Conservation (phyloP, 2,888 invertebrate genomes). For the Hydroisotoma schaefferi region DNA sequence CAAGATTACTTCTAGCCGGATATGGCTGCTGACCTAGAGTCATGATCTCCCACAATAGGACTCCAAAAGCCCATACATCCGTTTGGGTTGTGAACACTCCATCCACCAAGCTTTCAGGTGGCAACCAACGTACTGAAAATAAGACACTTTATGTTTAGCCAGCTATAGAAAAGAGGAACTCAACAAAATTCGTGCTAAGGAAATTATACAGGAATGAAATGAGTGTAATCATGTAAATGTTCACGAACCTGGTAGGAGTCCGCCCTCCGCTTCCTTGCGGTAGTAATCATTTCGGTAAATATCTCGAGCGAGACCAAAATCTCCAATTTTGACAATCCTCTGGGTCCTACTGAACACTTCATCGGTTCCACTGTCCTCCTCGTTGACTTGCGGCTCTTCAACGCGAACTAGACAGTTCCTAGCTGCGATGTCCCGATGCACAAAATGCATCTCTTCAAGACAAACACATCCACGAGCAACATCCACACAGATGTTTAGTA, state of each 20-base stretch:
- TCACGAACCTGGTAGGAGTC: slow-evolving; percentile 82
- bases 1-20: slow-evolving; percentile 84
- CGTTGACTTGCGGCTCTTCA: slow-evolving; percentile 49
- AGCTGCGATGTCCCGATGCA: slow-evolving; percentile 93
- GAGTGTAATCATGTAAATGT: no score
- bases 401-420: slow-evolving; percentile 81
- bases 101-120: slow-evolving; percentile 92
- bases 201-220: no score
- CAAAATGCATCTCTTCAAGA: slow-evolving; percentile 94
- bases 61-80: slow-evolving; percentile 89
- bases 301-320: slow-evolving; percentile 94
- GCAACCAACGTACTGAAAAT: slow-evolving; percentile 76
- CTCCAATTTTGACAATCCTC: slow-evolving; percentile 91
- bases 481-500: slow-evolving; percentile 89
- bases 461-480: slow-evolving; percentile 94
- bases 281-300: slow-evolving; percentile 98
- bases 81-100: slow-evolving; percentile 95
- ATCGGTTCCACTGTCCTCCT: slow-evolving; percentile 54
- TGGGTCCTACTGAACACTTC: no score
- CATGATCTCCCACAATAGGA: slow-evolving; percentile 94
- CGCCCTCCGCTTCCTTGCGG: slow-evolving; percentile 76
- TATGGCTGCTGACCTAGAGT: slow-evolving; percentile 96
- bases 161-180: slow-evolving; percentile 75
- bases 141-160: background rate
- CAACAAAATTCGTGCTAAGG: no score